Evolutionary conservation across 2,888 invertebrate genomes (phyloP), one percentile per base, ranked within the genome.

Genomic region (Lapara coniferarum): DNA sequence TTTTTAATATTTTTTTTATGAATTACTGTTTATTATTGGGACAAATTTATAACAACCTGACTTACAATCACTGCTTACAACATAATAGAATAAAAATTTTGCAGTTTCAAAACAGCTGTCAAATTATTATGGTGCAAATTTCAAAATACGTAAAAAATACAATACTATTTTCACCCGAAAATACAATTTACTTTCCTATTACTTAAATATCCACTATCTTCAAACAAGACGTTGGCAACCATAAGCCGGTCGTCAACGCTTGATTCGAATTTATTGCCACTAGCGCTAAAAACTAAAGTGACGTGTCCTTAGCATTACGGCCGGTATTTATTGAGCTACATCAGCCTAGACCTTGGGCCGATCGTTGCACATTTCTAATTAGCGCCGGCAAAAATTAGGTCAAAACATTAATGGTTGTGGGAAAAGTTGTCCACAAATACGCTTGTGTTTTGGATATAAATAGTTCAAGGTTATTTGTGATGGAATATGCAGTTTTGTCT

Each of bases 241-340:
- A 5, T 37, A 37, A 37, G 16, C 66, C 57, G 37, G 49, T 37
- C 74, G 75, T 79, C 76, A 80, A 75, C 74, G 71, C 69, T 78
- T 83, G 77, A 86, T 85, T 84, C 72, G 75, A 78, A 87, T 87
- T 88, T 86, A 87, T 85, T 73, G 79, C 76, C 63, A n/a, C n/a
- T n/a, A 57, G 74, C 72, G 63, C 71, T 79, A 74, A 78, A 79
- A 73, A 75, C 78, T 71, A 84, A 55, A 85, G 76, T 85, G 82
- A 75, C 76, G 73, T 74, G 85, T 80, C 85, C 84, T 87, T 82
- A 81, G 77, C 77, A 78, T 74, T 71, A 70, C 55, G 59, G 46
- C 25, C n/a, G 52, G 30, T 37, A 58, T 49, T 55, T 68, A 59
- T 67, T 69, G 66, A 46, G 66, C 37, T 53, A 30, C 30, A 46